Conservation (phyloP, 2,113 vertebrate genomes). For the Dromas ardeola region DNA sequence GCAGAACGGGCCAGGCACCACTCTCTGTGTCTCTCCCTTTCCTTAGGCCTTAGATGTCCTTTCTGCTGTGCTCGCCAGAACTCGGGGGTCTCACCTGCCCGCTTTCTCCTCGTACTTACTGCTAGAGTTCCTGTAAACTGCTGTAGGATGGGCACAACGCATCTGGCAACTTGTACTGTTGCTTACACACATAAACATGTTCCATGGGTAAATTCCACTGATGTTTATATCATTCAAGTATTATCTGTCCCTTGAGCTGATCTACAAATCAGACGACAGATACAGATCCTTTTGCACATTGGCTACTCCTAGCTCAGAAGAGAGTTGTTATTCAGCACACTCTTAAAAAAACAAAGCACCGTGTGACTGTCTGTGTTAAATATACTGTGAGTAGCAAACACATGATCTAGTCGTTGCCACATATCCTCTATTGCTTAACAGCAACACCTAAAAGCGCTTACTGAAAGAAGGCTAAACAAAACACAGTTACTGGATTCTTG, state of each 20-base stretch:
- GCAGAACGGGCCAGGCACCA: fast-evolving
- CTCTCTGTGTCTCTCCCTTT: fast-evolving
- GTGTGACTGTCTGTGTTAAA: background rate
- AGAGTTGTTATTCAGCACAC: background rate
- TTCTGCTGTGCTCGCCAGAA: background rate
- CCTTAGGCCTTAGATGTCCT: fast-evolving
- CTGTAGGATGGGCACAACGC: background rate
- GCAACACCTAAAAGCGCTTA: background rate
- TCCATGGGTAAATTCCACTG: background rate
- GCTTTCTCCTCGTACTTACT: background rate
- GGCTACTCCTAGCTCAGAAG: background rate
- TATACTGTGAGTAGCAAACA: background rate
- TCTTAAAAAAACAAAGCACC: background rate
- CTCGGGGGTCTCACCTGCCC: background rate
- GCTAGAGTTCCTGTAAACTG: fast-evolving
- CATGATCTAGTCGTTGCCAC: background rate
- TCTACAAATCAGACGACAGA: background rate
- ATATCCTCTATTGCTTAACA: background rate
- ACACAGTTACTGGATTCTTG: background rate
- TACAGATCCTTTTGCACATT: background rate
- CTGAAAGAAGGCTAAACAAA: background rate
- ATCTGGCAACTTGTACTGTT: fast-evolving
- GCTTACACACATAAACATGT: fast-evolving
- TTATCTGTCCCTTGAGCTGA: background rate
- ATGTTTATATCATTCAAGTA: fast-evolving